These are phyloP conservation scores for Zaprionus inermis DNA, from an alignment of 1,140 invertebrate genomes.

Conservation along the genomic window DNA sequence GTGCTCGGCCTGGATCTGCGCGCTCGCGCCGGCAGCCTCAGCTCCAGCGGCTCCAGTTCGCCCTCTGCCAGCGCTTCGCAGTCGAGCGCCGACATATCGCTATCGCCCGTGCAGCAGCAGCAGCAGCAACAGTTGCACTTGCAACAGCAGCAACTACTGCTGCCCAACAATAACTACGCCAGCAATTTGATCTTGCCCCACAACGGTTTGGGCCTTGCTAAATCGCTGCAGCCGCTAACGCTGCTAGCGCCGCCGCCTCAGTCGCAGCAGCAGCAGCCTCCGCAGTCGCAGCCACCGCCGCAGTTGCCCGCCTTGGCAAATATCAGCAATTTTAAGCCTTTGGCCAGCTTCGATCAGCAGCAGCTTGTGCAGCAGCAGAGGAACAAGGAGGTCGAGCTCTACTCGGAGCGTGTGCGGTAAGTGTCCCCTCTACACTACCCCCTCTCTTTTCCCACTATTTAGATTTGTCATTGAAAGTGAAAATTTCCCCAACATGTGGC, in stretches of 20 bases:
- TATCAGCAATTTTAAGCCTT: conserved; percentile 70
- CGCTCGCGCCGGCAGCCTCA: conserved; percentile 84
- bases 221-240: conserved; percentile 51
- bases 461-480: conserved; percentile 29
- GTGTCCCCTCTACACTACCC: conserved; percentile 62
- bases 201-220: conserved; percentile 57
- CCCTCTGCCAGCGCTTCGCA: conserved; percentile 86
- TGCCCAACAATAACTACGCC: conserved; percentile 27
- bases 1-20: conserved; percentile 83
- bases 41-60: conserved; percentile 86
- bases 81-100: conserved; percentile 89
- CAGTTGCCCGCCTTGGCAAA: conserved; percentile 65
- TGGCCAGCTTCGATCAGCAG: conserved; percentile 87
- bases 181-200: conserved; percentile 48
- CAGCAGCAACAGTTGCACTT: conserved; percentile 40
- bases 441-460: neutral
- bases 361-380: conserved; percentile 79
- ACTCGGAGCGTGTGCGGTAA: conserved; percentile 92
- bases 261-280: conserved; percentile 23
- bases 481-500: conserved; percentile 71
- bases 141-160: conserved; percentile 29
- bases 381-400: conserved; percentile 90
- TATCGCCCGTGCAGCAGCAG: conserved; percentile 87
- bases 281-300: conserved; percentile 20
- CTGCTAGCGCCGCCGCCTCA: conserved; percentile 20